phyloP scores from a whole-genome alignment of 2,888 invertebrate species.

The Homarus gammarus region DNA sequence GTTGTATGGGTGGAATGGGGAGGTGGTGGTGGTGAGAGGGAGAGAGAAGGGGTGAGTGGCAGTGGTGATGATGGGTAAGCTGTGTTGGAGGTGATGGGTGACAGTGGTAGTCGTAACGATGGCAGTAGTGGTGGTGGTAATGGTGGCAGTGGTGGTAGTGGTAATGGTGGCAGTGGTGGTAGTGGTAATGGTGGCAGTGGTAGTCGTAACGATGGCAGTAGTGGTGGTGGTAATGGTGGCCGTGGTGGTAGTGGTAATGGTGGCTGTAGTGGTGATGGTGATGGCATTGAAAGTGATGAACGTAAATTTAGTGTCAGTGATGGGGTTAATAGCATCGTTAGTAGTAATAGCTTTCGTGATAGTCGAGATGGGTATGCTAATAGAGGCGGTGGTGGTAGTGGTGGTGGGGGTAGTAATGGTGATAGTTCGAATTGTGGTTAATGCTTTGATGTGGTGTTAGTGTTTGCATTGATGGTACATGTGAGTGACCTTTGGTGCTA shows the following conservation, averaged over 20 bases:
- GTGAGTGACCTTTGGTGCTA: too few species aligned
- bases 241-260: neutral
- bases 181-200: neutral
- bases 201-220: neutral
- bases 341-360: too few species aligned
- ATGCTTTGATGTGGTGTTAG: too few species aligned
- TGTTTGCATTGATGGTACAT: too few species aligned
- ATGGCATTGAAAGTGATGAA: too few species aligned
- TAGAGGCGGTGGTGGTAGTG: constrained; percentile 5
- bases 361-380: too few species aligned
- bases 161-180: neutral
- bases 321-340: too few species aligned
- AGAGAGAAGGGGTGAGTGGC: neutral
- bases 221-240: neutral
- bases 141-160: neutral
- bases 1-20: neutral
- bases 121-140: neutral
- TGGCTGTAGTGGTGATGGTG: neutral
- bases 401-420: too few species aligned
- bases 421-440: neutral
- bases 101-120: neutral
- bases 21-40: neutral
- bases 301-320: too few species aligned
- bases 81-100: too few species aligned
- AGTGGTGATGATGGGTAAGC: neutral